Percentiles rank a stretch among this genome's conserved stretches.
Conservation (phyloP, 2,888 invertebrate genomes). For the Acanthosepion esculentum region DNA sequence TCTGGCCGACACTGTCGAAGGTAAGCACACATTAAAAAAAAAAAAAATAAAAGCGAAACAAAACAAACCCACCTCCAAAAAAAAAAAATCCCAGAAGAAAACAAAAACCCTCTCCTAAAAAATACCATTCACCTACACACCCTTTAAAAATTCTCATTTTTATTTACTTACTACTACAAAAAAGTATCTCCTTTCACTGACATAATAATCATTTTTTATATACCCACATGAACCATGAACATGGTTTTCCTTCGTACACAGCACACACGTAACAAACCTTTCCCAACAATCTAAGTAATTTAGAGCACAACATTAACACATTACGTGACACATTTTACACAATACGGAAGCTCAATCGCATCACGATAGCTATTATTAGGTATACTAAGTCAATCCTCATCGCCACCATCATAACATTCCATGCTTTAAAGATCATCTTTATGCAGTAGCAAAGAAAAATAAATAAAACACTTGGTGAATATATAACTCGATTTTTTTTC, state of each 20-base stretch:
- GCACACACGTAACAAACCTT: neutral
- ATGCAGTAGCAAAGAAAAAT: neutral
- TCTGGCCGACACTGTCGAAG: conserved; percentile 44
- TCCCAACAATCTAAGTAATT: neutral
- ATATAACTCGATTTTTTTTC: neutral
- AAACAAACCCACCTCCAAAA: neutral
- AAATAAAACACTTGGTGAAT: neutral
- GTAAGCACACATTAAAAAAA: neutral
- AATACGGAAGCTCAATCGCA: neutral
- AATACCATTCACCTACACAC: no score
- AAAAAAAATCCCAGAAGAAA: neutral
- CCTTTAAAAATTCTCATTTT: no score
- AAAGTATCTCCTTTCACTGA: no score
- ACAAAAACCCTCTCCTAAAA: no score
- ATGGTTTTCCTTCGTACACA: neutral
- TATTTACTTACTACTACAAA: no score
- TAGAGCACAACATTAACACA: conserved; percentile 33
- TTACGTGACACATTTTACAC: conserved; percentile 25
- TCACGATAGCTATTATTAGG: neutral
- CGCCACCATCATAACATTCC: neutral
- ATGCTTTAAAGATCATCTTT: neutral
- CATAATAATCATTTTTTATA: no score
- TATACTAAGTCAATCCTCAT: neutral
- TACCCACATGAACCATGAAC: neutral
- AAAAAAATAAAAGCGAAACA: neutral